Percentiles rank a stretch among this genome's conserved stretches.
These are phyloP conservation scores for Caenorhabditis drosophilae DNA, from an alignment of 2,888 invertebrate genomes.

Conservation along the genomic window DNA sequence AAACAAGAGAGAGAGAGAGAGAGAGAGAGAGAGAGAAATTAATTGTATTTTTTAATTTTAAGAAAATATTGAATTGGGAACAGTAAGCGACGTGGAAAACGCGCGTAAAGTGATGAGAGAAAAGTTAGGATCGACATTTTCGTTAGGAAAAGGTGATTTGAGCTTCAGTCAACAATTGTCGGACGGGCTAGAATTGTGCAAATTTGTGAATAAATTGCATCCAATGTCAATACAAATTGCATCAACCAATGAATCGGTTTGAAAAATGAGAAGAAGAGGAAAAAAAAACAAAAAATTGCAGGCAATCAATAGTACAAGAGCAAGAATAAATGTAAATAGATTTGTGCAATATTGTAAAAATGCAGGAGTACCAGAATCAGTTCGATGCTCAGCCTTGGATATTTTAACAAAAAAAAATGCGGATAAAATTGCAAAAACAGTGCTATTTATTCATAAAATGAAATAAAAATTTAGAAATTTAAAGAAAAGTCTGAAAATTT, in stretches of 20 bases:
- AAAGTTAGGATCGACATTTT: slow-evolving; percentile 32
- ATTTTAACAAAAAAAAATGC: slow-evolving; percentile 42
- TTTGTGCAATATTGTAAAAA: slow-evolving; percentile 37
- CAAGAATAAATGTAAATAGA: slow-evolving; percentile 31
- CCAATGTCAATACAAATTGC: slow-evolving; percentile 20
- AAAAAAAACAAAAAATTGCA: slow-evolving; percentile 5
- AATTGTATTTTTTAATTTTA: no score
- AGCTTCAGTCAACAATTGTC: slow-evolving; percentile 31
- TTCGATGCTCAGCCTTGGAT: slow-evolving; percentile 41
- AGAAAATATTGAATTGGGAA: no score
- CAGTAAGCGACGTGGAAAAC: slow-evolving; percentile 24
- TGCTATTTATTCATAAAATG: no score
- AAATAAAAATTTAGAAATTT: no score
- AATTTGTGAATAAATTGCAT: slow-evolving; percentile 33
- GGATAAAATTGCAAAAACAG: slow-evolving; percentile 31
- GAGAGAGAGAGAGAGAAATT: no score
- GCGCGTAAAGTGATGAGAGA: slow-evolving; percentile 36
- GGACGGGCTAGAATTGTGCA: slow-evolving; percentile 34
- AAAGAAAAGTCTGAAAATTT: no score
- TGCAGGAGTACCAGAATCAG: slow-evolving; percentile 33
- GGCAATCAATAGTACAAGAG: slow-evolving; percentile 18
- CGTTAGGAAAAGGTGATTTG: slow-evolving; percentile 24
- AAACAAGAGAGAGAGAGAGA: no score
- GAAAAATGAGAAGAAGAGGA: background rate
- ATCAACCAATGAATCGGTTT: slow-evolving; percentile 16